Evolutionary conservation across 2,797 vertebrate genomes (phyloP).

Genomic region (Remorina albescens): DNA sequence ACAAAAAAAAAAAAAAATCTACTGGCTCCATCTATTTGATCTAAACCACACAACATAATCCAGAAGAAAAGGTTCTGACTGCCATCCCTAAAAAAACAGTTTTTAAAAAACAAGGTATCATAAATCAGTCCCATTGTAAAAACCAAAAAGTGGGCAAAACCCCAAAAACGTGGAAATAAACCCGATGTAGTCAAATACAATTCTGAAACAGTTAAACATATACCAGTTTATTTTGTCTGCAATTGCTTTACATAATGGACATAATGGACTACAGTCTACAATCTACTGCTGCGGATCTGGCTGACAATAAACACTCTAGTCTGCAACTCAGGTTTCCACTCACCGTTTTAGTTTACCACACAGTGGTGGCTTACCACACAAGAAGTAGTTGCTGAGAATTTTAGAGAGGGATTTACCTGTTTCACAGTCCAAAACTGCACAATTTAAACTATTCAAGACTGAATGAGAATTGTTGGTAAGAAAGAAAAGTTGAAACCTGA

Average conservation of each 20-base stretch:
- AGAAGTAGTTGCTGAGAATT: background rate
- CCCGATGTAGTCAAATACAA: conserved; percentile 5
- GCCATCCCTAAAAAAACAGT: conserved; percentile 18
- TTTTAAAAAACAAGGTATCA: conserved; percentile 18
- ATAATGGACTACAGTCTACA: background rate
- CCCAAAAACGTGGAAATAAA: conserved; percentile 16
- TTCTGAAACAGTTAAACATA: conserved; percentile 20
- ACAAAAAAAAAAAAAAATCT: conserved; percentile 20
- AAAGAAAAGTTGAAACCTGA: background rate
- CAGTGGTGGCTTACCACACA: conserved; percentile 27
- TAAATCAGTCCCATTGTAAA: conserved; percentile 19
- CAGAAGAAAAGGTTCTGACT: conserved; percentile 19
- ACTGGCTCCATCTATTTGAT: conserved; percentile 46
- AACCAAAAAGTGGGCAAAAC: conserved; percentile 4
- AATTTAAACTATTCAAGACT: conserved; percentile 7
- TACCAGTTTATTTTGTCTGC: conserved; percentile 31
- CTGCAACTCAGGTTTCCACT: background rate
- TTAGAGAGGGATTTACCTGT: conserved; percentile 1
- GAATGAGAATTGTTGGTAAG: background rate
- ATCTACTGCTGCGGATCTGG: background rate
- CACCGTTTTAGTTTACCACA: conserved; percentile 23
- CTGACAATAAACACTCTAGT: conserved; percentile 25
- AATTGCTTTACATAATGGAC: conserved; percentile 19
- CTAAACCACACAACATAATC: conserved; percentile 4
- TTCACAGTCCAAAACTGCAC: background rate